These are phyloP conservation scores for Ptychoptera albimana DNA, from an alignment of 2,888 invertebrate genomes.

Conservation along the genomic window DNA sequence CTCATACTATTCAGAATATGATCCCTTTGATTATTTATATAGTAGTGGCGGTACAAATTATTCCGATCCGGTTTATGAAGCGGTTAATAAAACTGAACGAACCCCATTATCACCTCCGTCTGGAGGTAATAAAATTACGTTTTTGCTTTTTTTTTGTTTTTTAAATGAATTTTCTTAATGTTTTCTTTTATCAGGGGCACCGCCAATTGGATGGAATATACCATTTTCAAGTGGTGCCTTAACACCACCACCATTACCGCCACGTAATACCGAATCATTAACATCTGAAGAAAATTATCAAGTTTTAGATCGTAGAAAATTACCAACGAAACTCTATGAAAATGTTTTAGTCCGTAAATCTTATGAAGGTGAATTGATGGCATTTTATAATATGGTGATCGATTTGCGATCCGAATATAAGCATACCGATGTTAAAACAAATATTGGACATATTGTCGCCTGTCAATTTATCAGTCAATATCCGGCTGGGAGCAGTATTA, in stretches of 20 bases:
- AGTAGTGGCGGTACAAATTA: conserved; percentile 45
- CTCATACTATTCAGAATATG: conserved; percentile 58
- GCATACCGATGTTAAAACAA: conserved; percentile 57
- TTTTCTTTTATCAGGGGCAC: conserved; percentile 7
- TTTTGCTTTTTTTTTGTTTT: background rate
- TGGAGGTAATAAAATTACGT: background rate
- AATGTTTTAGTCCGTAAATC: conserved; percentile 50
- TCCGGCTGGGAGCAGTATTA: conserved; percentile 69
- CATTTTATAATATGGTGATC: conserved; percentile 70
- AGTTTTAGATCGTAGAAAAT: conserved; percentile 25
- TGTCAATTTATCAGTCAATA: conserved; percentile 70
- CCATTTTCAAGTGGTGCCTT: conserved; percentile 1
- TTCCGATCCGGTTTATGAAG: conserved; percentile 54
- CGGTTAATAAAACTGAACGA: conserved; percentile 43
- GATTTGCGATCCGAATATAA: conserved; percentile 60
- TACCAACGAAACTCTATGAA: conserved; percentile 50
- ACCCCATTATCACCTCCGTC: conserved; percentile 31
- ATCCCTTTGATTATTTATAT: conserved; percentile 65
- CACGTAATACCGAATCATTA: conserved; percentile 29
- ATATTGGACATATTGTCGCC: conserved; percentile 80
- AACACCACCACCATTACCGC: conserved; percentile 41
- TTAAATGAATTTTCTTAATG: background rate
- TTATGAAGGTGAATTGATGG: conserved; percentile 61
- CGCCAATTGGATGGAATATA: conserved; percentile 25
- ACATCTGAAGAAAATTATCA: background rate